These are phyloP conservation scores for Heliconius sara DNA, from an alignment of 2,888 invertebrate species.

Conservation along the genomic window DNA sequence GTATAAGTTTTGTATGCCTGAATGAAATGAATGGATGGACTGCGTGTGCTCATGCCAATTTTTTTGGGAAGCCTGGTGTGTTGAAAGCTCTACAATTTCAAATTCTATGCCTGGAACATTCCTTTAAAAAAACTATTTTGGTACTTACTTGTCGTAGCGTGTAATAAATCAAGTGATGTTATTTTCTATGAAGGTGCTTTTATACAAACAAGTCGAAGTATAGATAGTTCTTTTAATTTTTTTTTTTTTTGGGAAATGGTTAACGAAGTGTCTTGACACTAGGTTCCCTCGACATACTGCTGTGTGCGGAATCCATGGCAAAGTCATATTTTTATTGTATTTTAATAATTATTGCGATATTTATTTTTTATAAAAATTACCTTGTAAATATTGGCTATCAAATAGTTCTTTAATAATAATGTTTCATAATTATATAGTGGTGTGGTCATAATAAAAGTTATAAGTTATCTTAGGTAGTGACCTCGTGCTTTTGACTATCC, in stretches of 20 bases:
- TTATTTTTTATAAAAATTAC: background rate
- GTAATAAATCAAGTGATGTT: slow-evolving; percentile 10
- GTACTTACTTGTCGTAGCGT: background rate
- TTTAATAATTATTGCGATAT: background rate
- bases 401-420: slow-evolving; percentile 3
- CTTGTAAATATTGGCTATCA: background rate
- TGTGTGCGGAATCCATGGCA: background rate
- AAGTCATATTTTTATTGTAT: background rate
- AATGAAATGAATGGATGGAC: background rate
- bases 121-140: slow-evolving; percentile 4
- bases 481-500: slow-evolving; percentile 6
- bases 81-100: slow-evolving; percentile 25
- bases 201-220: too few relatives aligned
- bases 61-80: background rate
- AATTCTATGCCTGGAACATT: slow-evolving; percentile 2
- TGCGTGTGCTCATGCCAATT: background rate
- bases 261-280: too few relatives aligned
- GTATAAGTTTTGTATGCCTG: background rate
- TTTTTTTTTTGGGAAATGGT: too few relatives aligned
- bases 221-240: too few relatives aligned
- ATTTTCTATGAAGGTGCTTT: background rate
- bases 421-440: slow-evolving; percentile 5
- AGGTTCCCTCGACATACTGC: too few relatives aligned
- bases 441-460: background rate
- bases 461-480: slow-evolving; percentile 12